These are phyloP conservation scores for Hydrotaea cyrtoneurina DNA, from an alignment of 2,888 invertebrate species.

Conservation along the genomic window DNA sequence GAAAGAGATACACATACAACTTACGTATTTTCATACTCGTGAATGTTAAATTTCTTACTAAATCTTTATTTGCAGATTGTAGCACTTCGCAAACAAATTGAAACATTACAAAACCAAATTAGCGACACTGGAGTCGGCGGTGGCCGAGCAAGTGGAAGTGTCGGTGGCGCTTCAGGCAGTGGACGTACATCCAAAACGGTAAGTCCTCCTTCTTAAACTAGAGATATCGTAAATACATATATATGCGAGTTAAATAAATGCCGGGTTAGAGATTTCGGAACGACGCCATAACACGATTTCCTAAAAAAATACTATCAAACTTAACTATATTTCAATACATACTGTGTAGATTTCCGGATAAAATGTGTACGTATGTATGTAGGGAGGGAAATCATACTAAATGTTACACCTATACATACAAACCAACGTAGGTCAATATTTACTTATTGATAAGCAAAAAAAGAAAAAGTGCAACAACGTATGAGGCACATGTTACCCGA, in stretches of 20 bases:
- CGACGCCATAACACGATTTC: background rate
- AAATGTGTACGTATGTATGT: background rate
- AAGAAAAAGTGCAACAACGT: conserved; percentile 29
- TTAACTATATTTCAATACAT: background rate
- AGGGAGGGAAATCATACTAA: background rate
- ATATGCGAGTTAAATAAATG: conserved; percentile 7
- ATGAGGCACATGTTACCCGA: background rate
- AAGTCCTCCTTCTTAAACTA: conserved; percentile 67
- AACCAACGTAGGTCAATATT: conserved; percentile 27
- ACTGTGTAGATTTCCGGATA: conserved; percentile 6
- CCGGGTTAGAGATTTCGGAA: background rate
- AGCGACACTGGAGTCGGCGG: conserved; percentile 71
- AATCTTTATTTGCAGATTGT: conserved; percentile 76
- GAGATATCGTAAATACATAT: background rate
- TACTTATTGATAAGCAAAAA: conserved; percentile 39
- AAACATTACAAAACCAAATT: conserved; percentile 75
- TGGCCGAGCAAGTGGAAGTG: conserved; percentile 46
- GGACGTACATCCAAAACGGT: conserved; percentile 75
- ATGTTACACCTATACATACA: background rate
- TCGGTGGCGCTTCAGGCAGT: conserved; percentile 57
- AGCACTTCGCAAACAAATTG: conserved; percentile 79
- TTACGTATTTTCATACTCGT: background rate
- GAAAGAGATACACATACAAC: background rate
- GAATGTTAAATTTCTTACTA: conserved; percentile 15
- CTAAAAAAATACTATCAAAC: background rate